Base-by-base conservation (phyloP, 2,888 invertebrate genomes). In the Caenorhabditis plicata region DNA sequence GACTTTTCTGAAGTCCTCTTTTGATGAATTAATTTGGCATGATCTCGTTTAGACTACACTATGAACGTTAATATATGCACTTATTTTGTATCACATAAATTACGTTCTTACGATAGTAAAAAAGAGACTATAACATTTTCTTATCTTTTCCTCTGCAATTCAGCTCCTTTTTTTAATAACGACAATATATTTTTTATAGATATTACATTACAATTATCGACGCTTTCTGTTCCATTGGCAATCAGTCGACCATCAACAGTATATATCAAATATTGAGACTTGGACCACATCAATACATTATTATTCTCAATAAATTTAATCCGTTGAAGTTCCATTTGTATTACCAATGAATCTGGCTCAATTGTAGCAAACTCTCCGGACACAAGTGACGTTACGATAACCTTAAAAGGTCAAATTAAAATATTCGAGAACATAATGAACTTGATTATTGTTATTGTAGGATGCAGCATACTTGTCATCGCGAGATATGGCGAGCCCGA, bases 401-500 rank as follows among this genome's bases (percentile, higher is more conserved):
- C 45, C 71, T 71, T 33, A 38, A 63, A 20, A 20, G 2, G 4
- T 23, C 5, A 22, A 5, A 19, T 22, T 4, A 39, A 15, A 26
- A 17, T 27, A 27, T 8, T 42, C 27, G n/a, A 8, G 20, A 39
- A 7, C 4, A 8, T 13, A 22, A 5, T 38, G 3, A 0, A 90
- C 89, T 83, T 94, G 92, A 83, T 92, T 91, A 81, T 94, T 94
- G 80, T 94, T 96, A 7, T 95, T 95, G 77, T 88, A 92, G 0
- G 94, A 92, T 4, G 92, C 90, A 0, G 92, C 93, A 87, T 90
- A 93, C 82, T 93, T 90, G 81, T 96, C 95, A 81, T 95, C 93
- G 0, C 91, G 90, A 62, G 93, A 93, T 4, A 98, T 84, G 17
- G 90, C 89, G 66, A 98, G 83, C 11, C 76, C 76, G 32, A 76